A percentile compares a stretch with the other conserved stretches of the same genome.
Evolutionary conservation across 2,797 vertebrate genomes (phyloP).

Genomic region (Merluccius polli): DNA sequence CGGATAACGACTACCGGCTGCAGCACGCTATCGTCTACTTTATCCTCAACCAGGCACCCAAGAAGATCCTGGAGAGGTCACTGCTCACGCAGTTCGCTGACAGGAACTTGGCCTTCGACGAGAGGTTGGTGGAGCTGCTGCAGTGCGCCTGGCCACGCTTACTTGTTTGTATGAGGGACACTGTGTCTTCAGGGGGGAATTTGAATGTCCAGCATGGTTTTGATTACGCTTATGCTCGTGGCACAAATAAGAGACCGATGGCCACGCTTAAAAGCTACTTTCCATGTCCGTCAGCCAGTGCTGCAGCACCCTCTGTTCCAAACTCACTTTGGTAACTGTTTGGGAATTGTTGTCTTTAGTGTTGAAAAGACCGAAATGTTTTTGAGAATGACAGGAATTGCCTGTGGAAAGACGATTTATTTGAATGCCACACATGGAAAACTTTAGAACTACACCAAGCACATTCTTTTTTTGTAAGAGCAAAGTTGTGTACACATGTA

Average conservation of each 20-base stretch:
- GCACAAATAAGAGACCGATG: neutral
- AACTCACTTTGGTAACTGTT: neutral
- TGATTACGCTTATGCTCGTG: neutral
- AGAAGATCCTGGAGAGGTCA: constrained; percentile 95
- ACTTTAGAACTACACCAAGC: neutral
- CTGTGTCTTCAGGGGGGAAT: neutral
- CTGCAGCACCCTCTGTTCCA: neutral
- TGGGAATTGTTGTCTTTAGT: neutral
- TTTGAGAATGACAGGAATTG: neutral
- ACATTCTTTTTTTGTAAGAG: neutral
- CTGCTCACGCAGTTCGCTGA: constrained; percentile 94
- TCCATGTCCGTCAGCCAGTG: neutral
- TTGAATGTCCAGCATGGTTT: neutral
- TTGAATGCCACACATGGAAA: constrained; percentile 1
- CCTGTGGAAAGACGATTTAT: neutral
- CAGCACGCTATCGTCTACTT: constrained; percentile 93
- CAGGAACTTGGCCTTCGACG: constrained; percentile 94
- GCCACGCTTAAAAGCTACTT: neutral
- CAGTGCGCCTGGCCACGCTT: neutral
- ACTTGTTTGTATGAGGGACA: neutral
- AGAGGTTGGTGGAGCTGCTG: constrained; percentile 74
- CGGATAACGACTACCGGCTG: constrained; percentile 89
- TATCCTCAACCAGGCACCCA: constrained; percentile 94
- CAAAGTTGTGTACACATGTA: neutral
- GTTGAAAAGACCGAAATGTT: neutral